Evolutionary conservation across 2,797 vertebrate species (phyloP).

Genomic region (Falco naumanni): DNA sequence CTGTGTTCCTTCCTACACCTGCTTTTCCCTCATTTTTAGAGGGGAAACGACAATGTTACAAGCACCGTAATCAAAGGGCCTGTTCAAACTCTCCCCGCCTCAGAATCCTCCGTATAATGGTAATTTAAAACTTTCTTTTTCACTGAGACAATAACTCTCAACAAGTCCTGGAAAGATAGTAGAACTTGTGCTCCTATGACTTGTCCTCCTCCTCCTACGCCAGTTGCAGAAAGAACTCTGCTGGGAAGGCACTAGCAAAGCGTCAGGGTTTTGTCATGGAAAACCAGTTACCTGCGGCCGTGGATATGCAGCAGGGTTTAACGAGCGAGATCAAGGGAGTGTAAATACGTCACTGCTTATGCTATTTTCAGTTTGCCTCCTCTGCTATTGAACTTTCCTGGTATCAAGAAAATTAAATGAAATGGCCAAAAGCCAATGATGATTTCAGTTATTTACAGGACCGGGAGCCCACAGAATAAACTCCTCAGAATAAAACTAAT

Average conservation of each 20-base stretch:
- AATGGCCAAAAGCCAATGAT: neutral
- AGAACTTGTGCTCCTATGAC: neutral
- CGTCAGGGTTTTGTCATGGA: rapidly evolving
- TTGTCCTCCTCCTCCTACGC: neutral
- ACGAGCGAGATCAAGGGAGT: neutral
- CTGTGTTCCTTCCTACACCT: neutral
- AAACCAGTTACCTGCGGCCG: neutral
- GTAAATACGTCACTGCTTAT: neutral
- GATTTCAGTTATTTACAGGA: constrained; percentile 27
- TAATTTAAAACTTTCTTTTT: neutral
- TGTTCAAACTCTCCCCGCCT: neutral
- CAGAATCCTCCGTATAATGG: too few relatives aligned
- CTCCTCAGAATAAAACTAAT: neutral
- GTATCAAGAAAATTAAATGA: neutral
- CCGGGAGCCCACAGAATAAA: neutral
- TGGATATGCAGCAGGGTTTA: neutral
- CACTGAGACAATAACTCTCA: neutral
- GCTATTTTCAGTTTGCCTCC: neutral
- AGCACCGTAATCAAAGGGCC: neutral
- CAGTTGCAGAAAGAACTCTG: neutral
- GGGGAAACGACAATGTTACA: neutral
- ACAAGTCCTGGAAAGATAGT: neutral
- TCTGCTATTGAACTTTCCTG: neutral
- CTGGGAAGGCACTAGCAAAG: rapidly evolving
- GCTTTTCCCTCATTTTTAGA: neutral